Conservation (phyloP, 2,113 vertebrate genomes). For the Chelonoidis abingdonii region DNA sequence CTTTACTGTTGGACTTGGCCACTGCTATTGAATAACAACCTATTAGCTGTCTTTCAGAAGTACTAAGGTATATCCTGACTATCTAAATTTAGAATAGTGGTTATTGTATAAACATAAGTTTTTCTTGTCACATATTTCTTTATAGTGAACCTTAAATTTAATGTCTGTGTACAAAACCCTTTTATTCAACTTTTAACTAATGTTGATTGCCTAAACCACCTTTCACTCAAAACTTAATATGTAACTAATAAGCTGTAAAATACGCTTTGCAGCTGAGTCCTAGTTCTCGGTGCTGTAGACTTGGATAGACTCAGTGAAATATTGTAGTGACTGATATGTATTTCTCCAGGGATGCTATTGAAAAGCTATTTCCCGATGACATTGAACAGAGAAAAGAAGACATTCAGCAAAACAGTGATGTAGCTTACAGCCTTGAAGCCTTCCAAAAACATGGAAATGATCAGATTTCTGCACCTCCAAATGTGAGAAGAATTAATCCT, state of each 20-base stretch:
- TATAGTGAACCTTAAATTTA: neutral
- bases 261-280: neutral
- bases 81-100: neutral
- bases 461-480: slow-evolving; percentile 73
- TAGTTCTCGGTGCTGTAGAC: neutral
- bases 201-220: neutral
- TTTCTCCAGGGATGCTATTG: slow-evolving; percentile 87
- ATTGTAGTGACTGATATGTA: neutral
- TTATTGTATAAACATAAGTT: neutral
- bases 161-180: neutral
- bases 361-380: slow-evolving; percentile 89
- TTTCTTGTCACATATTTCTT: neutral
- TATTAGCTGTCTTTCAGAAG: neutral
- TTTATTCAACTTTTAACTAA: neutral
- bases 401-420: slow-evolving; percentile 83
- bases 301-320: neutral
- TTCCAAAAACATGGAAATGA: slow-evolving; percentile 91
- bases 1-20: neutral
- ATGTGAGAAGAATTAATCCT: slow-evolving; percentile 69
- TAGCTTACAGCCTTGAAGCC: slow-evolving; percentile 82
- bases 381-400: slow-evolving; percentile 84
- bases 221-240: neutral
- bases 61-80: neutral
- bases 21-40: neutral
- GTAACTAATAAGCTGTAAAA: neutral